Evolutionary conservation across 2,113 vertebrate genomes (phyloP).

Genomic region (Calyptommatus sinebrachiatus): DNA sequence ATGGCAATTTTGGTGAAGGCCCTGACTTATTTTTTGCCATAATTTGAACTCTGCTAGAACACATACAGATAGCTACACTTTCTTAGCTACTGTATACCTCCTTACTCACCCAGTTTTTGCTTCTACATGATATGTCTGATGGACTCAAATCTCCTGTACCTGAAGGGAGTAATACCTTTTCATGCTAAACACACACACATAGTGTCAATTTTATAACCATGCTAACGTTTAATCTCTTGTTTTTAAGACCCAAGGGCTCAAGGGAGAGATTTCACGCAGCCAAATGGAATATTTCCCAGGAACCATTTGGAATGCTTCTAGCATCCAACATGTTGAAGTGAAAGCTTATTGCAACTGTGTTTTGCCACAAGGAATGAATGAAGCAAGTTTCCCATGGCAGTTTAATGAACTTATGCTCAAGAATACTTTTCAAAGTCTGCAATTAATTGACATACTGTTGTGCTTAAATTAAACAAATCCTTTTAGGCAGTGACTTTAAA

Average conservation of each 20-base stretch:
- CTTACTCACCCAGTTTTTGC: background rate
- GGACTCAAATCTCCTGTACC: constrained; percentile 1
- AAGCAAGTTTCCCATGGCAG: constrained; percentile 27
- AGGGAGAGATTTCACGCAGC: constrained; percentile 23
- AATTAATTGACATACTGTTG: constrained; percentile 16
- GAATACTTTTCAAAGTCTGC: constrained; percentile 39
- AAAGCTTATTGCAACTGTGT: background rate
- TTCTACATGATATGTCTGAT: background rate
- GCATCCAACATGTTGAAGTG: constrained; percentile 11
- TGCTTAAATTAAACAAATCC: constrained; percentile 39
- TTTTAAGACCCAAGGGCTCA: constrained; percentile 12
- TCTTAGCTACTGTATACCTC: background rate
- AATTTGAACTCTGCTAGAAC: background rate
- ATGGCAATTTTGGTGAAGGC: too few species aligned
- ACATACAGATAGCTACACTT: too few species aligned
- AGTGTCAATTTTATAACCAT: constrained; percentile 6
- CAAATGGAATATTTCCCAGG: constrained; percentile 23
- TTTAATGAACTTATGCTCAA: constrained; percentile 12
- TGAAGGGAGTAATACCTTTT: constrained; percentile 1
- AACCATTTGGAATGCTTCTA: constrained; percentile 19
- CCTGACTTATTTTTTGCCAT: too few species aligned
- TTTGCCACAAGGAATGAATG: constrained; percentile 28
- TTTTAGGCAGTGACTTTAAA: constrained; percentile 22
- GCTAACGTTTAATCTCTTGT: background rate
- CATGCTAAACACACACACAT: background rate